Base-by-base conservation (phyloP, 2,797 vertebrate species). In the Carapus acus region DNA sequence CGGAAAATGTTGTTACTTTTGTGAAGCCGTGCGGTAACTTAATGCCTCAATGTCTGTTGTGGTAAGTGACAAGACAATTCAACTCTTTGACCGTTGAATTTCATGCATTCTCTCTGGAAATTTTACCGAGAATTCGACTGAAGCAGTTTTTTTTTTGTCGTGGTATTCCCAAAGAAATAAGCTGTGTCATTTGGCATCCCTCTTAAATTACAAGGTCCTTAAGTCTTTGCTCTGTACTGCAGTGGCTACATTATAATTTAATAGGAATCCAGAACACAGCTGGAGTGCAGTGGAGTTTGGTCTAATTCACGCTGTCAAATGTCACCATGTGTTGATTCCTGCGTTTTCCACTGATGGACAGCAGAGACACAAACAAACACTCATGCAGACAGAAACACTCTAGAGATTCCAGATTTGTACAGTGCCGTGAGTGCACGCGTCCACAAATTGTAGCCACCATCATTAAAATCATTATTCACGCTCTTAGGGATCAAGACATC, bases 401-500 rank as follows among this genome's bases (percentile, higher is more conserved):
- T 51, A 41, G 51, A n/a, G 11, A 44, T 49, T 50, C 52, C 22
- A 54, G 9, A 54, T 65, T 20, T 20, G 31, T 50, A 43, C 15
- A 24, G 17, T 56, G 17, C 46, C 16, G 44, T 47, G 33, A 58
- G 36, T 22, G 41, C 36, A 58, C 34, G 20, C n/a, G 20, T n/a
- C 11, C 40, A 45, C 13, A 65, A 60, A 49, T 27, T 41, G 38
- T 5, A 18, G 11, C 36, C 7, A 21, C 49, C 41, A 13, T 51
- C 34, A 76, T 83, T 77, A 81, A 77, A 74, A 61, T 66, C 41
- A 76, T 82, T 74, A 69, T 56, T 60, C 62, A 4, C 42, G 54
- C 61, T 63, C 54, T 58, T 73, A 58, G 46, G 61, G 78, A 84
- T 83, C 57, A 80, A 69, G 80, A 71, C 68, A 78, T 61, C 58